Base-by-base conservation (phyloP, 2,797 vertebrate species). In the Scolopax bukidnonensis region DNA sequence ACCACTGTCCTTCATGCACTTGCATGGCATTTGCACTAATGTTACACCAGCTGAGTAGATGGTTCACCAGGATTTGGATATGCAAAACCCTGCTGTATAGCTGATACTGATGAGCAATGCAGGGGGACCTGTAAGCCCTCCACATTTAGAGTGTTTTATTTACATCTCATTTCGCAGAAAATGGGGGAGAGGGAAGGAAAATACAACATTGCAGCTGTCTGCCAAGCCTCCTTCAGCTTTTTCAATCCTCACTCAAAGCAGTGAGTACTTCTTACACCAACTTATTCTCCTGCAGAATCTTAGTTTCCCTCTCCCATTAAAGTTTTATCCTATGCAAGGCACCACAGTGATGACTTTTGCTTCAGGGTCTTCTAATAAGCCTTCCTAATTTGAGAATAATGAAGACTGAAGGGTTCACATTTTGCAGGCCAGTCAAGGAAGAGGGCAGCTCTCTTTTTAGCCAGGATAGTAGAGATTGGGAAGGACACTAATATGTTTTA, bases 311-410 rank as follows among this genome's bases (percentile, higher is more conserved):
- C 25, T 94, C 41, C 59, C 40, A 32, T 10, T 33, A 76, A 82
- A 43, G 21, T 38, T 91, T 88, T 76, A 40, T 47, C 40, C 47
- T 63, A 30, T 10, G 23, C 64, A 80, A 77, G 50, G 56, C 67
- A 70, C 24, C 2, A 3, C 45, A 43, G 32, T 15, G 10, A 61
- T 61, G 54, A 70, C 48, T 95, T 90, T 67, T 53, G 51, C 67
- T 93, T 75, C 75, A 82, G 67, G 30, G 67, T 71, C 48, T 38
- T 90, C 53, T 92, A 82, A 68, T 74, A 87, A 87, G 28, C 86
- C 53, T 73, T 84, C 32, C 50, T 95, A 92, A 94, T 92, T 57
- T 85, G 88, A 95, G 41, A 82, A 53, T 92, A 92, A 92, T 59
- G 63, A 85, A 83, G 53, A n/a, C 33, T 59, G 88, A 95, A 94